Evolutionary conservation across 2,797 vertebrate species (phyloP), one percentile per base, ranked within the genome.

Genomic region (Trachurus trachurus): DNA sequence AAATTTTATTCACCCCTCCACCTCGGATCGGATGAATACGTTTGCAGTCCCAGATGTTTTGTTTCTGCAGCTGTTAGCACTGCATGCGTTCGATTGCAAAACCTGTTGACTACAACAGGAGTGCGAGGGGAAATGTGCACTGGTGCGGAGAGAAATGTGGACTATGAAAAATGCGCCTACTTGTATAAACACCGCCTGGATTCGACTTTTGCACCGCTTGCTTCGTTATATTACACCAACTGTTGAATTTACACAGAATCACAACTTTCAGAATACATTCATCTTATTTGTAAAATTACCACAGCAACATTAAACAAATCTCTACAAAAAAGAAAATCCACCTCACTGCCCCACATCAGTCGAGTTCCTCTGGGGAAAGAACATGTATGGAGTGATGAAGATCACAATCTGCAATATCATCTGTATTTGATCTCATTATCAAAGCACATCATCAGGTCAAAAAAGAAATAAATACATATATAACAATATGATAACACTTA

Each of bases 391-490:
- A 82, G 83, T 71, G 75, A 92, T 58, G 64, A 81, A 72, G 57
- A 88, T 64, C 74, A 74, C 79, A 45, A 82, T 75, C 74, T 54
- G 56, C 70, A 71, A 78, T 72, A 68, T 74, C 59, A 80, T 78
- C 61, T 26, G 71, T 63, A 44, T 72, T 76, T 79, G 71, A 80
- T 90, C 40, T 89, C 64, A 66, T 83, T 63, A 74, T 82, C 69
- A 80, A 89, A 88, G 81, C 89, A 86, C 62, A 47, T 84, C 79
- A 74, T 88, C 80, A 78, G 80, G 81, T 90, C 81, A 81, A 86
- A 91, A 91, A 80, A 81, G 76, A 94, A 91, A 94, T 94, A 93
- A 93, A 93, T 93, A 93, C 79, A 90, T 91, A 88, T 91, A 89
- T 82, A 91, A 92, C 89, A 93, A 83, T 86, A 73, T 77, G 87